phyloP scores from a whole-genome alignment of 2,888 invertebrate genomes.

The Apomyelois bistriatella region DNA sequence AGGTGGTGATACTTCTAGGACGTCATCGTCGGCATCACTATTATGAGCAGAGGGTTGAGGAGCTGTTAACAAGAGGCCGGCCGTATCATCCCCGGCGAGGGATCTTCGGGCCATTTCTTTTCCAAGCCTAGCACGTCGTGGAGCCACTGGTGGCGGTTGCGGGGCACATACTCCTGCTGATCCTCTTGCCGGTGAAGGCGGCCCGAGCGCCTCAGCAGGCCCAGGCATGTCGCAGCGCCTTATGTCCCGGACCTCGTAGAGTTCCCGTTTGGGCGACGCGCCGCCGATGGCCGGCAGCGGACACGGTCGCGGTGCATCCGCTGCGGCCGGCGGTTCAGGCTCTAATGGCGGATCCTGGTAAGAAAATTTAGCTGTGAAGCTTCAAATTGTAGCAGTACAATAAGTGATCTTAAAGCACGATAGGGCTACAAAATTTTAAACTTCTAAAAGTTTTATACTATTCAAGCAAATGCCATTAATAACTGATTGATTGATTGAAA shows the following conservation, averaged over 20 bases:
- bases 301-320: conserved; percentile 64
- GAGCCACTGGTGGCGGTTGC: conserved; percentile 74
- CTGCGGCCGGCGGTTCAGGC: conserved; percentile 56
- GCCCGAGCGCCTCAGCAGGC: conserved; percentile 71
- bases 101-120: conserved; percentile 85
- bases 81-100: conserved; percentile 76
- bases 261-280: conserved; percentile 67
- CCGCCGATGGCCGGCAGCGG: conserved; percentile 65
- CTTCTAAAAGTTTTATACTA: too few species aligned
- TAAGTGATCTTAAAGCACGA: too few species aligned
- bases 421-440: too few species aligned
- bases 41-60: conserved; percentile 50
- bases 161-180: conserved; percentile 84
- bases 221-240: conserved; percentile 57
- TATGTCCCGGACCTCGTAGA: conserved; percentile 61
- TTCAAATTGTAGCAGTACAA: too few species aligned
- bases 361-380: neutral
- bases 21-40: conserved; percentile 75
- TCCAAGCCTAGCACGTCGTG: conserved; percentile 68
- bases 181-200: conserved; percentile 84
- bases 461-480: too few species aligned
- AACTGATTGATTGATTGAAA: too few species aligned
- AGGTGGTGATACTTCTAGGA: conserved; percentile 70
- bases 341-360: conserved; percentile 67
- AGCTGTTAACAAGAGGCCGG: conserved; percentile 60